These are phyloP conservation scores for Saxidomus purpurata DNA, from an alignment of 1,140 invertebrate genomes.

Conservation along the genomic window DNA sequence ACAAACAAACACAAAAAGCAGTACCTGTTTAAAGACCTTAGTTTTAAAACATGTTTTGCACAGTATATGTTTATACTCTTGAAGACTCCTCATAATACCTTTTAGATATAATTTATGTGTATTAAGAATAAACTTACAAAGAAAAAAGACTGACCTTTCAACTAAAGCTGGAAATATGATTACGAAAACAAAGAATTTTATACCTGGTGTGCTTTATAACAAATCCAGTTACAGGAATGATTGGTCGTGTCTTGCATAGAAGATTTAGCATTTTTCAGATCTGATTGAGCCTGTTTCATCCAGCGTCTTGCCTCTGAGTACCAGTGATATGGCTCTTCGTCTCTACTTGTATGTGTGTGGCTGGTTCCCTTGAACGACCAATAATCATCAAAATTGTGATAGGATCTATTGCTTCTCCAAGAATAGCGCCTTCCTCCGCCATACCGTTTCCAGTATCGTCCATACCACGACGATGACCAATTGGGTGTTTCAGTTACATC, in stretches of 20 bases:
- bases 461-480: neutral
- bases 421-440: neutral
- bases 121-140: too few relatives aligned
- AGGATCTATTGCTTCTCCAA: neutral
- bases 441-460: constrained; percentile 31
- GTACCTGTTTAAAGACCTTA: too few relatives aligned
- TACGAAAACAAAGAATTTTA: too few relatives aligned
- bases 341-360: neutral
- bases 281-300: constrained; percentile 75
- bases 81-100: too few relatives aligned
- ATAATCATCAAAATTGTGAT: neutral
- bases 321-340: constrained; percentile 69
- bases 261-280: constrained; percentile 70
- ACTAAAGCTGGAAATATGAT: too few relatives aligned
- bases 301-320: constrained; percentile 74
- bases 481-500: neutral
- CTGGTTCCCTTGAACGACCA: neutral
- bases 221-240: constrained; percentile 78
- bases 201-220: constrained; percentile 79
- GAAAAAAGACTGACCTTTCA: too few relatives aligned
- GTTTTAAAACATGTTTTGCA: too few relatives aligned
- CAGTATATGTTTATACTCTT: too few relatives aligned
- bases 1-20: too few relatives aligned
- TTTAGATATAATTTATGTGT: too few relatives aligned
- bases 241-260: constrained; percentile 32